Evolutionary conservation across 2,113 vertebrate genomes (phyloP), one percentile per base, ranked within the genome.

Genomic region (Zeus faber): DNA sequence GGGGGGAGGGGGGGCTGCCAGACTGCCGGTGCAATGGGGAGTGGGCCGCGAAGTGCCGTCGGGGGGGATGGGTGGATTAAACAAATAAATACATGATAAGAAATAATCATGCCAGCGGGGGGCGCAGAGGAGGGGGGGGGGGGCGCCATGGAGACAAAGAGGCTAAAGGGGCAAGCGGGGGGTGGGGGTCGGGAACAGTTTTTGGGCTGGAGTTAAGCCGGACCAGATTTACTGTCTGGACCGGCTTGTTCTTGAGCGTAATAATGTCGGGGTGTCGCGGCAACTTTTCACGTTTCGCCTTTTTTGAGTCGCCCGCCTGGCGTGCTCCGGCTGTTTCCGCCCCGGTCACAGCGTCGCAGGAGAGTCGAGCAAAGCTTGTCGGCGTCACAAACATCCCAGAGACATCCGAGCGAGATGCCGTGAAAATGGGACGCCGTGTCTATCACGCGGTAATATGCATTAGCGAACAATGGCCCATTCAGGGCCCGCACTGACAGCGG

Each of bases 1-100:
- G 18, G 41, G 16, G 40, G 63, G 72, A 67, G 43, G n/a, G 16
- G 23, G 47, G 72, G 49, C 55, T 79, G 80, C 83, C 81, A 87
- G 86, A 84, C 83, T 83, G 82, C 65, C 80, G 74, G 66, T 75
- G 77, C 8, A 69, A 78, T 53, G 39, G 77, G 71, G 54, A 81
- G 62, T 63, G 74, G 80, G 76, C 71, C 67, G 77, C 84, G 75
- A 68, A 89, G 80, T 79, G 80, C 50, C 74, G 60, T 77, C 45
- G 18, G 40, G 79, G 84, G 84, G 85, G 81, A 81, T 74, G 84
- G 86, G 83, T 60, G 85, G 83, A 89, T 89, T 91, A 90, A 89
- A 89, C 82, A 89, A 90, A 88, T 89, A 88, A 89, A 90, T 87
- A 88, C 87, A 87, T 85, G 89, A 89, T 89, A 89, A 90, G 87